phyloP scores from a whole-genome alignment of 2,888 invertebrate species.

The Trissoscelio sp. region DNA sequence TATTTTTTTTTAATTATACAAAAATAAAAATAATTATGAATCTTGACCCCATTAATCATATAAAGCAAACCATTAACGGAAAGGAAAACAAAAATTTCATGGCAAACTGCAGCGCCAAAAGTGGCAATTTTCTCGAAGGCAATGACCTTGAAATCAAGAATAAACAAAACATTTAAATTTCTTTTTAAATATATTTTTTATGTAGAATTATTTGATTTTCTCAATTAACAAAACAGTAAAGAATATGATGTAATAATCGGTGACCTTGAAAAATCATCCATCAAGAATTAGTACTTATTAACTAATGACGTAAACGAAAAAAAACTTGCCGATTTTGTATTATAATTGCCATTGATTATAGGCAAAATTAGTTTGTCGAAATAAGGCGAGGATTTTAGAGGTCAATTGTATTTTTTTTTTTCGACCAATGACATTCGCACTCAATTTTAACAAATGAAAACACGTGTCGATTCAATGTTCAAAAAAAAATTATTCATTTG shows the following conservation, averaged over 20 bases:
- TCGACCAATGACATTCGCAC: no score
- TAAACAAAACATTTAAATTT: no score
- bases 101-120: conserved; percentile 9
- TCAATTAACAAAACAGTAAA: no score
- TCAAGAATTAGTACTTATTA: conserved; percentile 1
- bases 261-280: neutral
- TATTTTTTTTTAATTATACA: no score
- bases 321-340: neutral
- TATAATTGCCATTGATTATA: conserved; percentile 11
- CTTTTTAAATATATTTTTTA: neutral
- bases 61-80: conserved; percentile 23
- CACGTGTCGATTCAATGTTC: no score
- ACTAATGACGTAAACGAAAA: neutral
- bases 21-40: neutral
- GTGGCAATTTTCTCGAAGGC: neutral
- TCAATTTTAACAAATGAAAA: no score
- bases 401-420: neutral
- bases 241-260: no score
- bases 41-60: conserved; percentile 34
- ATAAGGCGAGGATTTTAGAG: conserved; percentile 20
- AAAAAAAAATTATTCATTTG: no score
- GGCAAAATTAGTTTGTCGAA: neutral
- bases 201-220: no score
- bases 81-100: conserved; percentile 31
- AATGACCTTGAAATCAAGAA: conserved; percentile 1